Evolutionary conservation across 2,797 vertebrate genomes (phyloP).

Genomic region (Spinus olivaceus): DNA sequence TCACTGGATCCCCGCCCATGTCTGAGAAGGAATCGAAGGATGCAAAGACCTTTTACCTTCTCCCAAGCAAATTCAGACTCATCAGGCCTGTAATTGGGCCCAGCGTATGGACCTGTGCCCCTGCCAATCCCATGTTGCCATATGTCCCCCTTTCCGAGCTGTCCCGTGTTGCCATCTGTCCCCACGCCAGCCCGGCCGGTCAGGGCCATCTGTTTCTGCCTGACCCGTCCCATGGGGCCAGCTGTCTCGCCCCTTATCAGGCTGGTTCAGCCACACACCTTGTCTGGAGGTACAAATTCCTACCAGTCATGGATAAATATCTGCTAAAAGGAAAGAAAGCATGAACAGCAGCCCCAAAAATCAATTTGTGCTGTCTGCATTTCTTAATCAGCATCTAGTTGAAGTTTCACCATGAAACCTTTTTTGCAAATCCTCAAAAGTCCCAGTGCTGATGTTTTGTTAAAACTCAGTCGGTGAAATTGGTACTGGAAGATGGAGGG

Average conservation of each 20-base stretch:
- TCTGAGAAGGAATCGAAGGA: not conserved
- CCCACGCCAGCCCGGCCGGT: not conserved
- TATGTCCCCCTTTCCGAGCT: slow-evolving; percentile 37
- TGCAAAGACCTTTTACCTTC: slow-evolving; percentile 5
- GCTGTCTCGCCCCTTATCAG: slow-evolving; percentile 21
- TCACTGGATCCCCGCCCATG: not conserved
- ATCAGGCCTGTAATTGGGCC: slow-evolving; percentile 21
- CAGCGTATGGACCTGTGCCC: not conserved
- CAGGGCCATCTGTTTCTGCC: slow-evolving; percentile 51
- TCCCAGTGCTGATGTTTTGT: fast-evolving
- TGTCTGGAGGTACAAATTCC: slow-evolving; percentile 33
- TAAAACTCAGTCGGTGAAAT: not conserved
- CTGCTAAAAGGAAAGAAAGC: not conserved
- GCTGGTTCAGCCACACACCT: slow-evolving; percentile 27
- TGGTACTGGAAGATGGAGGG: not conserved
- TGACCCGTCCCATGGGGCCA: not conserved
- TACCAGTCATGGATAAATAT: not conserved
- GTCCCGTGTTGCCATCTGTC: slow-evolving; percentile 62
- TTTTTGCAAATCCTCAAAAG: not conserved
- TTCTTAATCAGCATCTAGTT: not conserved
- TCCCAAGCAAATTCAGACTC: not conserved
- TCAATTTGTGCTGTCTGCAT: not conserved
- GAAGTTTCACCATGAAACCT: not conserved
- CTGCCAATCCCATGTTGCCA: slow-evolving; percentile 56
- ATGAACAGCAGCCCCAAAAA: not conserved